Evolutionary conservation across 1,140 invertebrate genomes (phyloP), one percentile per base, ranked within the genome.

Genomic region (Notospermus geniculatus): DNA sequence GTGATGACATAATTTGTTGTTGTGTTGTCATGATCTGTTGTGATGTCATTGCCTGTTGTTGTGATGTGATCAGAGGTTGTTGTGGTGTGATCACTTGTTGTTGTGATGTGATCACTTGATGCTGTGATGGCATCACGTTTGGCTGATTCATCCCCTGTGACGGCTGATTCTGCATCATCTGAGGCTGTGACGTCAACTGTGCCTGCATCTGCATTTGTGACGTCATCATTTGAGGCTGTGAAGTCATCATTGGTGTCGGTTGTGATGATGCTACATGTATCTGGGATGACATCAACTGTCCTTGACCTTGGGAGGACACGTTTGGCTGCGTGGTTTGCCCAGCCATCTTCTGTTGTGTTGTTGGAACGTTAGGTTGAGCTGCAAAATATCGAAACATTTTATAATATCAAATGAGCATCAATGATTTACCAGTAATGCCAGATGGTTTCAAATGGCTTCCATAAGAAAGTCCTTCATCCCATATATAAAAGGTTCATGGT

Each of bases 121-220:
- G 46, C 32, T 59, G 59, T 50, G 45, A 36, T 25, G 46, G 13
- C 46, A 19, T 39, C 58, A 7, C n/a, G n/a, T n/a, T n/a, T n/a
- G n/a, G 45, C 50, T 53, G 50, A 53, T 11, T 11, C 50, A 59
- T 41, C n/a, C 22, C 30, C 27, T 36, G 28, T 60, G 1, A 1
- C 17, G 13, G 60, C 56, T 13, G 55, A 53, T 60, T 46, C 54
- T 57, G 53, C 25, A 62, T 39, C 46, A 30, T 25, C 28, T 41
- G 57, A 1, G 58, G 22, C 30, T 28, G 58, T 19, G 45, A 32
- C 11, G n/a, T 60, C 2, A 29, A 60, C 63, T 54, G 65, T 59
- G 27, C 36, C 54, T 54, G 64, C 7, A n/a, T 32, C 36, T 22
- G 52, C 27, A 23, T 43, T n/a, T 57, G 59, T 36, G 30, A 41